A percentile compares a stretch with the other conserved stretches of the same genome.
Conservation (phyloP, 2,113 vertebrate species). For the Theristicus caerulescens region DNA sequence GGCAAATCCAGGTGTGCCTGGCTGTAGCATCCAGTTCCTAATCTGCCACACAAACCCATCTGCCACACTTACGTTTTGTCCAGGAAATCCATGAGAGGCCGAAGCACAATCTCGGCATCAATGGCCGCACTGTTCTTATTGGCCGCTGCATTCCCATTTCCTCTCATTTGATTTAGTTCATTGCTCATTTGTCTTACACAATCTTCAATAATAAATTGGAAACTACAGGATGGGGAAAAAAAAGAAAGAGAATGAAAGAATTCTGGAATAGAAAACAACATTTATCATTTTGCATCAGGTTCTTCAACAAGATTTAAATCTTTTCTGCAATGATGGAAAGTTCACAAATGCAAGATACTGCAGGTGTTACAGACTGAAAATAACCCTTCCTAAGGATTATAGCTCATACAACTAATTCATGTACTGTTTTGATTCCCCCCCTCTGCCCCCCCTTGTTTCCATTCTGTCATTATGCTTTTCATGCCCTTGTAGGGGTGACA, state of each 20-base stretch:
- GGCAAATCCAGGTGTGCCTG: not conserved
- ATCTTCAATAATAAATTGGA: constrained; percentile 90
- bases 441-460: not conserved
- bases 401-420: not conserved
- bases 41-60: not conserved
- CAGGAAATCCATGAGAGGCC: constrained; percentile 95
- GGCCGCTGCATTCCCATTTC: constrained; percentile 69
- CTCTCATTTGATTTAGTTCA: constrained; percentile 90
- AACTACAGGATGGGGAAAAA: constrained; percentile 69
- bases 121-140: constrained; percentile 88
- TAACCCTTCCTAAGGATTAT: not conserved
- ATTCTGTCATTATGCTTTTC: not conserved
- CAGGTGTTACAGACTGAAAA: not conserved
- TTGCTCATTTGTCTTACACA: constrained; percentile 94
- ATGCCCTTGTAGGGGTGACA: not conserved
- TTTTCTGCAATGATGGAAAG: not conserved
- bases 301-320: not conserved
- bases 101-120: constrained; percentile 89
- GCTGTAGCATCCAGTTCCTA: not conserved
- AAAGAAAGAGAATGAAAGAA: not conserved
- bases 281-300: not conserved
- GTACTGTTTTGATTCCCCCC: not conserved
- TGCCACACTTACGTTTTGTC: constrained; percentile 87
- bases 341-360: not conserved
- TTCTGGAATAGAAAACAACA: not conserved